Percentiles rank a stretch among this genome's conserved stretches.
phyloP scores from a whole-genome alignment of 2,113 vertebrate genomes.

The Nycticebus coucang region DNA sequence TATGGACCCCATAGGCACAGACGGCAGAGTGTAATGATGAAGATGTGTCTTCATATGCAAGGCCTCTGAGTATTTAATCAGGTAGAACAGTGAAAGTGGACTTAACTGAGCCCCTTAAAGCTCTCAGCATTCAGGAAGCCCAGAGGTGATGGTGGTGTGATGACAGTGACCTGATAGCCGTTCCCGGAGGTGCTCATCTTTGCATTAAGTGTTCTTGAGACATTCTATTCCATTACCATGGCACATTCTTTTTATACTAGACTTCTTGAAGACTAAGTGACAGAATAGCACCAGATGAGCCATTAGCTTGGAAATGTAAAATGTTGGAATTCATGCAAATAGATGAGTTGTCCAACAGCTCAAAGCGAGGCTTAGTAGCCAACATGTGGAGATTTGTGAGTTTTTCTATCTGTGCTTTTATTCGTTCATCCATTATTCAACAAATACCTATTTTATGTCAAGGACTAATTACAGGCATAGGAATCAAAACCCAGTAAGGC shows the following conservation, averaged over 20 bases:
- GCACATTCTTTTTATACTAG: not conserved
- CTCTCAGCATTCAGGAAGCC: not conserved
- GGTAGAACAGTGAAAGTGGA: not conserved
- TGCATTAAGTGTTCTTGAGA: not conserved
- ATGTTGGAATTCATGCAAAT: not conserved
- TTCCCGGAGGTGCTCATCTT: not conserved
- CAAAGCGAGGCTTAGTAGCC: not conserved
- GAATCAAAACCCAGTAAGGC: not conserved
- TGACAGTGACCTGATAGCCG: too few relatives aligned
- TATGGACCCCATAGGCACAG: not conserved
- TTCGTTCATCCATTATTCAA: not conserved
- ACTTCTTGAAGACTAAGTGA: not conserved
- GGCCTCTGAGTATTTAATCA: not conserved
- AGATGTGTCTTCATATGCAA: not conserved
- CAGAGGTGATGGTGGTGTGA: not conserved
- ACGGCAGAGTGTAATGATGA: not conserved
- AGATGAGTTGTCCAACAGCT: not conserved
- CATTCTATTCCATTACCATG: too few relatives aligned
- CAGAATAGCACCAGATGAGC: not conserved
- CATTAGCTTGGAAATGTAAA: not conserved
- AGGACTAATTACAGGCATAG: not conserved
- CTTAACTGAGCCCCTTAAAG: not conserved
- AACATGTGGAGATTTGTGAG: not conserved
- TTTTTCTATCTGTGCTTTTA: not conserved
- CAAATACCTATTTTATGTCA: not conserved